Evolutionary conservation across 2,797 vertebrate species (phyloP).

Genomic region (Cuniculus paca): DNA sequence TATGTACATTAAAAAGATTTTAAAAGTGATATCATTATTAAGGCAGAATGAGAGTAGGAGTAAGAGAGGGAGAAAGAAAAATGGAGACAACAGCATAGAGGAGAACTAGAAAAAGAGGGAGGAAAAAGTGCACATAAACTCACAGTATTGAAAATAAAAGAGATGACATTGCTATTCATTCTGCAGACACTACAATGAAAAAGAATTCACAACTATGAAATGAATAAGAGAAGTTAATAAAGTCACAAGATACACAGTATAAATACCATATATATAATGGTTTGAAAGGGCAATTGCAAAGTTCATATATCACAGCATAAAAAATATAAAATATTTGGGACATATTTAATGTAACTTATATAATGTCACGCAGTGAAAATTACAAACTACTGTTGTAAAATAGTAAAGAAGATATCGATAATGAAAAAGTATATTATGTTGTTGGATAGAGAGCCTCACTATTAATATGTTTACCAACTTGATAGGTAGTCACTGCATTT

Average conservation of each 20-base stretch:
- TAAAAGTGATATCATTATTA: not conserved
- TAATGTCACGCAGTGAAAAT: not conserved
- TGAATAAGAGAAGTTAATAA: not conserved
- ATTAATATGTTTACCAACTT: not conserved
- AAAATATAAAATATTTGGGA: not conserved
- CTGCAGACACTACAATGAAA: not conserved
- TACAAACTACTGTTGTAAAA: not conserved
- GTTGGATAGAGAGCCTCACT: not conserved
- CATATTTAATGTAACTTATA: not conserved
- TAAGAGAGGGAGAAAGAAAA: not conserved
- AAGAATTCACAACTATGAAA: slow-evolving; percentile 5
- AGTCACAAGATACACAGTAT: not conserved
- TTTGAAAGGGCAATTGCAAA: not conserved
- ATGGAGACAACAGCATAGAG: not conserved
- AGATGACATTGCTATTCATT: not conserved
- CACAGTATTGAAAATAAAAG: not conserved
- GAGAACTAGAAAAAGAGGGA: not conserved
- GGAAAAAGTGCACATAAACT: not conserved
- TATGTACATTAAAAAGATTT: not conserved
- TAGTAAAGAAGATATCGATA: not conserved
- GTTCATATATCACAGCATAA: not conserved
- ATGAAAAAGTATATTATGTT: not conserved
- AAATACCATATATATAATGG: not conserved
- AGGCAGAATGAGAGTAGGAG: not conserved
- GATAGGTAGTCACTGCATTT: not conserved